Percentiles rank a stretch among this genome's conserved stretches.
Conservation (phyloP, 2,797 vertebrate species). For the Ibycter americanus region DNA sequence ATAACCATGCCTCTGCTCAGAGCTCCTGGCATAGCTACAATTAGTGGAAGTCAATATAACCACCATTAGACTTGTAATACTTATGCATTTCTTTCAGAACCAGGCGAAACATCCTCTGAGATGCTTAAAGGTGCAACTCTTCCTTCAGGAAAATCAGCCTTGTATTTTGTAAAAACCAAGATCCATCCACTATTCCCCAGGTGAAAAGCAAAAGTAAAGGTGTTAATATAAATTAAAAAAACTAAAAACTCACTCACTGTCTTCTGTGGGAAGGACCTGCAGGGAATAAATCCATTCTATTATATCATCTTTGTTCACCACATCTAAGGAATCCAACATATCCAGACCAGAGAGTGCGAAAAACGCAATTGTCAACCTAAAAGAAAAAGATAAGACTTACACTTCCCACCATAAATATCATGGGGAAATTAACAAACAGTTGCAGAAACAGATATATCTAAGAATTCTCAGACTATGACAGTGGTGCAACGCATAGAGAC, state of each 20-base stretch:
- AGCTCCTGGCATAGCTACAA: not conserved
- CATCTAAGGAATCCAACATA: slow-evolving; percentile 93
- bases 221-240: slow-evolving; percentile 62
- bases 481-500: not conserved
- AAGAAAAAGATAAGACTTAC: slow-evolving; percentile 63
- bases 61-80: not conserved
- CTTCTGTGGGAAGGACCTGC: slow-evolving; percentile 95
- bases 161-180: not conserved
- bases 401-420: slow-evolving; percentile 62
- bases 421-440: slow-evolving; percentile 20
- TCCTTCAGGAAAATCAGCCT: not conserved
- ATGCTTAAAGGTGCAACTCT: not conserved
- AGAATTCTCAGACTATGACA: not conserved
- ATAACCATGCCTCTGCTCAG: not conserved
- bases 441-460: slow-evolving; percentile 12
- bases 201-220: not conserved
- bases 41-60: not conserved
- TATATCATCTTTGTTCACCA: slow-evolving; percentile 88
- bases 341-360: slow-evolving; percentile 97
- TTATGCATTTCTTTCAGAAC: not conserved
- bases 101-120: not conserved
- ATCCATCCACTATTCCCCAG: not conserved
- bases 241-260: slow-evolving; percentile 89
- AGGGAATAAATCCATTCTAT: slow-evolving; percentile 99
- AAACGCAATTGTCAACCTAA: slow-evolving; percentile 95